Evolutionary conservation across 2,113 vertebrate genomes (phyloP), one percentile per base, ranked within the genome.

Genomic region (Lepus europaeus): DNA sequence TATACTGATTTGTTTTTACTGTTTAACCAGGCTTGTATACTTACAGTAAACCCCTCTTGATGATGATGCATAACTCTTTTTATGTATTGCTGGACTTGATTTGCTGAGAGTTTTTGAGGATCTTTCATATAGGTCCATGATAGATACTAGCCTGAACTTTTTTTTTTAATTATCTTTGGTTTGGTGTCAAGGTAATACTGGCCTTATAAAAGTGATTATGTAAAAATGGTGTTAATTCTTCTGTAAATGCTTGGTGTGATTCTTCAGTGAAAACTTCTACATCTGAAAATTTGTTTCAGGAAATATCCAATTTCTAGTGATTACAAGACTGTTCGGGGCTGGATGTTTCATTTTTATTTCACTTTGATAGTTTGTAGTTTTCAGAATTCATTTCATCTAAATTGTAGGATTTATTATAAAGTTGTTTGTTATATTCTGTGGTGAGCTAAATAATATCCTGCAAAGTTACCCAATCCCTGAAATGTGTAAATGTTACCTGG

Each of bases 1-100:
- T 81, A 86, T 23, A 74, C 8, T 95, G 91, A 86, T 36, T 69
- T 74, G 82, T 83, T 90, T 94, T 82, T 31, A 73, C 78, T 89
- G 33, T 95, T 82, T 81, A 80, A 85, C 22, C 68, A 81, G 36
- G 29, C 49, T 85, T 84, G 68, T 33, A 72, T 68, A 59, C 31
- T 4, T 90, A 49, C 22, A 91, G 77, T 86, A 93, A 76, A 95
- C 77, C 16, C 19, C 22, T 82, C 23, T 66, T 95, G 74, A 25
- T 66, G 31, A 79, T 91, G 45, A 12, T 51, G 9, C 45, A 31
- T 49, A 73, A 68, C 49, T 95, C n/a, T 82, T 70, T 83, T 93
- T 85, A 72, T 69, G 25, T 10, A 20, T 83, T 83, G 14, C 31
- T 93, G n/a, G 23, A 19, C 87, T 89, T 86, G 53, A 79, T 64